A percentile compares a stretch with the other conserved stretches of the same genome.
Conservation (phyloP, 2,888 invertebrate genomes). For the Branchinecta sandiegonensis region DNA sequence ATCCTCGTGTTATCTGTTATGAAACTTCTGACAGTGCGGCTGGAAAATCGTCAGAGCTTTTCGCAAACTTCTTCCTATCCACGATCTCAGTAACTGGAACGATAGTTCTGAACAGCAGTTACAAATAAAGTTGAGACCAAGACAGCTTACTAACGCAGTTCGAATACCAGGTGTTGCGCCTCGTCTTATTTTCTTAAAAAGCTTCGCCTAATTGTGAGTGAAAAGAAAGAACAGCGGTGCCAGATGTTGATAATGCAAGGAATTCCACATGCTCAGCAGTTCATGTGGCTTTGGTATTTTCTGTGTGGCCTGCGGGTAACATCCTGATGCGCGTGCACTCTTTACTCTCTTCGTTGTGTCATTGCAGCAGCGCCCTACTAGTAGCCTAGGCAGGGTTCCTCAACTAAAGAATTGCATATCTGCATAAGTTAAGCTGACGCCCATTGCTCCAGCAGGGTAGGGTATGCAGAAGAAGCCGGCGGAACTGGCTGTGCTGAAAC, state of each 20-base stretch:
- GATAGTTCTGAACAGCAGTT: no score
- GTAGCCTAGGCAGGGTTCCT: neutral
- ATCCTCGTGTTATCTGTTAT: no score
- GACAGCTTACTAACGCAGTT: neutral
- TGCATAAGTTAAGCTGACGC: slow-evolving; percentile 14
- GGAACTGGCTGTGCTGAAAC: no score
- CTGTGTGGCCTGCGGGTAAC: slow-evolving; percentile 2
- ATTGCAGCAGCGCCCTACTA: no score
- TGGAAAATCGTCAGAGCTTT: no score
- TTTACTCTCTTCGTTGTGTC: no score
- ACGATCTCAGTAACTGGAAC: no score
- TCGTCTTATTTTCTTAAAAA: neutral
- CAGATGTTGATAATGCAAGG: slow-evolving; percentile 1
- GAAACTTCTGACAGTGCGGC: no score
- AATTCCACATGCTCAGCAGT: slow-evolving; percentile 12
- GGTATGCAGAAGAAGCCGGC: no score
- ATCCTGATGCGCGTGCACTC: neutral
- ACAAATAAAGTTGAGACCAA: no score
- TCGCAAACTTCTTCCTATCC: no score
- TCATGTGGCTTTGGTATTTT: slow-evolving; percentile 10
- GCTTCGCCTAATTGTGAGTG: slow-evolving; percentile 2
- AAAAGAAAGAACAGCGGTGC: neutral
- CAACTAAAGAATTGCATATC: neutral
- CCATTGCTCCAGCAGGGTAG: neutral
- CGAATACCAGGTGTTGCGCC: slow-evolving; percentile 4